Conservation (phyloP, 2,888 invertebrate species). For the Taphrorychus bicolor region DNA sequence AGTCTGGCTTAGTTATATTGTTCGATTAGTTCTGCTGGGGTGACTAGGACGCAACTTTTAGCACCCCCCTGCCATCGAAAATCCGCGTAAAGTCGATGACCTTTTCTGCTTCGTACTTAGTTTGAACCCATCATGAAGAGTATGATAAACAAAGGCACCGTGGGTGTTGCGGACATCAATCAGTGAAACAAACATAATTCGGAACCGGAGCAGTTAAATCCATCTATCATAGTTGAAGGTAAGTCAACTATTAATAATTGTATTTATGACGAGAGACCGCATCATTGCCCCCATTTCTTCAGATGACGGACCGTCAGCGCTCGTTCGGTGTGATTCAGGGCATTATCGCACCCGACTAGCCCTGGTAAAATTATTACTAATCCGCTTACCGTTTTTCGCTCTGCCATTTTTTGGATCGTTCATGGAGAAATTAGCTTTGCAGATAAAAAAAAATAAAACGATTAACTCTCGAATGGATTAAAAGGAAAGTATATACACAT, state of each 20-base stretch:
- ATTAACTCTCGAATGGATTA: slow-evolving; percentile 6
- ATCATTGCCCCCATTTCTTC: slow-evolving; percentile 55
- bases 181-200: slow-evolving; percentile 43
- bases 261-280: slow-evolving; percentile 53
- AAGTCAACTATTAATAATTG: slow-evolving; percentile 55
- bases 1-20: slow-evolving; percentile 54
- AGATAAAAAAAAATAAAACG: slow-evolving; percentile 16
- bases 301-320: slow-evolving; percentile 47
- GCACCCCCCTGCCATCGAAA: slow-evolving; percentile 27
- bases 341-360: slow-evolving; percentile 52
- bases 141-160: neutral
- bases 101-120: slow-evolving; percentile 3
- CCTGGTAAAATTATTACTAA: slow-evolving; percentile 52
- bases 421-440: slow-evolving; percentile 41
- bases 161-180: slow-evolving; percentile 14
- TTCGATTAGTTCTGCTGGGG: slow-evolving; percentile 56
- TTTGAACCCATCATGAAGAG: neutral
- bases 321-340: slow-evolving; percentile 51
- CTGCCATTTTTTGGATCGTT: slow-evolving; percentile 46
- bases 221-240: slow-evolving; percentile 51
- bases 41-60: slow-evolving; percentile 46
- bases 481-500: neutral
- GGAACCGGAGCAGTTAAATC: slow-evolving; percentile 42
- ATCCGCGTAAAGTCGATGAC: slow-evolving; percentile 14
- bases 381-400: slow-evolving; percentile 51